These are phyloP conservation scores for Drepanosiphum platanoidis DNA, from an alignment of 2,888 invertebrate species.

Conservation along the genomic window DNA sequence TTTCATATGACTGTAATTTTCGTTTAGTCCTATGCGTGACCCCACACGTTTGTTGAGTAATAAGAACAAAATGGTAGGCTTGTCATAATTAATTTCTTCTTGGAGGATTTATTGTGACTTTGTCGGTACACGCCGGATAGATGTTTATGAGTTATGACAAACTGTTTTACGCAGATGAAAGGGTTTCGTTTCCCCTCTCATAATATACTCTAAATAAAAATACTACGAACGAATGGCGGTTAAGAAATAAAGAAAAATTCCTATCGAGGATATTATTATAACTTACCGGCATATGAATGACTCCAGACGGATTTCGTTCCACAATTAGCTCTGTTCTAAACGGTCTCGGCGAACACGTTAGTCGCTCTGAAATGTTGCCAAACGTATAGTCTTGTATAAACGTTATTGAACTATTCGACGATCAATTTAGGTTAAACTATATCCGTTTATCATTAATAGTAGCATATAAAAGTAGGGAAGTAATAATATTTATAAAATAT, in stretches of 20 bases:
- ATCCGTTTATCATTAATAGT: neutral
- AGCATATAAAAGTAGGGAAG: too few species aligned
- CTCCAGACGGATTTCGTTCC: slow-evolving; percentile 58
- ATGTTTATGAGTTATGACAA: slow-evolving; percentile 61
- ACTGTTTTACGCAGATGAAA: slow-evolving; percentile 61
- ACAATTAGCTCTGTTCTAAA: slow-evolving; percentile 59
- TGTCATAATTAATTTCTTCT: slow-evolving; percentile 58
- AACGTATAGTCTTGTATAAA: slow-evolving; percentile 40
- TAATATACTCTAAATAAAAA: slow-evolving; percentile 48
- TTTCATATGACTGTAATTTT: slow-evolving; percentile 24
- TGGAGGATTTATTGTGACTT: slow-evolving; percentile 56
- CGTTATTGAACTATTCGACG: slow-evolving; percentile 41
- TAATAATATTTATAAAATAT: too few species aligned
- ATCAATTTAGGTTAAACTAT: neutral
- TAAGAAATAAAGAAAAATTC: slow-evolving; percentile 48
- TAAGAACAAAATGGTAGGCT: slow-evolving; percentile 41
- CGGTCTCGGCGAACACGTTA: slow-evolving; percentile 1
- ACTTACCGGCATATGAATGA: slow-evolving; percentile 53
- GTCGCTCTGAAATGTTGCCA: slow-evolving; percentile 51
- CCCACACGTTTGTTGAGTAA: slow-evolving; percentile 46
- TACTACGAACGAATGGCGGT: slow-evolving; percentile 38
- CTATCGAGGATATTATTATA: slow-evolving; percentile 62
- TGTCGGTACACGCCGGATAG: slow-evolving; percentile 44
- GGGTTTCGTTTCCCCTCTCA: slow-evolving; percentile 58
- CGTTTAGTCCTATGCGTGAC: slow-evolving; percentile 14